Base-by-base conservation (phyloP, 2,888 invertebrate species). In the Stegophylla sp. region DNA sequence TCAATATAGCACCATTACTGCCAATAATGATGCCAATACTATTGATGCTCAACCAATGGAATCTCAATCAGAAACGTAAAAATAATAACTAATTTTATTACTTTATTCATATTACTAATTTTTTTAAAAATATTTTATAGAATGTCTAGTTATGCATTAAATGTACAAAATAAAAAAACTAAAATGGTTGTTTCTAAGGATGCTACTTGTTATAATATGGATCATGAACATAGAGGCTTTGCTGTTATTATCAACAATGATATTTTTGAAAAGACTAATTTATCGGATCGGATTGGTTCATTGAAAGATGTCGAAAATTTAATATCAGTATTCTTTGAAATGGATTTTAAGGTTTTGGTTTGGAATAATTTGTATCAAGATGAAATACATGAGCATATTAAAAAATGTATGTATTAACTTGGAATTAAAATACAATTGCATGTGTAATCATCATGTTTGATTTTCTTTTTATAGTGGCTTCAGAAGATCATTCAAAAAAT, bases 211-310 rank as follows among this genome's bases (percentile, higher is more conserved):
- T 91, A 91, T 85, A 88, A 88, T 63, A 90, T 90, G 90, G 86
- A 86, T 81, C 88, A 89, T 83, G 82, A 84, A 41, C 85, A 86
- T 17, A 86, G 90, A 43, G 91, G 91, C 2, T 86, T 85, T 45
- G 90, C 90, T 61, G 83, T 90, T 13, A 88, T 91, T 63, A 89
- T 91, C 83, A 91, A 90, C 85, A 89, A 91, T 84, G 88, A 88
- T 72, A 83, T 84, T 1, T 91, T 91, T 85, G 86, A 88, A 0
- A 45, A 28, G 17, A 4, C 17, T 15, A 84, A 84, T 84, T 85
- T 88, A 84, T 84, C 86, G 23, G 83, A 85, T 7, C 86, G 90
- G 1, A 87, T 86, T 26, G 91, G 91, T 7, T 90, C 90, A 2
- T 88, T 89, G 83, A 86, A 87, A 66, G 92, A 92, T 86, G 88